Percentiles rank a stretch among this genome's conserved stretches.
Conservation (phyloP, 2,888 invertebrate genomes). For the Aphrophora alni region DNA sequence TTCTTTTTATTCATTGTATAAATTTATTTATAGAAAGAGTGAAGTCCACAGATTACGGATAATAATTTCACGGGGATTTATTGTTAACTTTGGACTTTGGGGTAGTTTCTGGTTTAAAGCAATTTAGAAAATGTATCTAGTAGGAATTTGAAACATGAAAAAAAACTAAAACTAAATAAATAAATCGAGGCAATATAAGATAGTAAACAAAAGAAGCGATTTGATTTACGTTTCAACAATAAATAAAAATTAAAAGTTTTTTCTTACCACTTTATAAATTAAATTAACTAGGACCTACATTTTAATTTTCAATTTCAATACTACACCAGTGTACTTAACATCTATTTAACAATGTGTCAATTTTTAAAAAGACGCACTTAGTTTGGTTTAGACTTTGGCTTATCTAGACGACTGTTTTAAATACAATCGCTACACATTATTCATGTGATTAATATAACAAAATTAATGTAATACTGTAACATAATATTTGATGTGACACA, state of each 20-base stretch:
- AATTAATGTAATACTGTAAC: not conserved
- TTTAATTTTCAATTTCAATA: not conserved
- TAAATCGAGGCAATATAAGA: too few species aligned
- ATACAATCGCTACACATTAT: not conserved
- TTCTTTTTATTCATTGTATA: too few species aligned
- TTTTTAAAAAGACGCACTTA: not conserved
- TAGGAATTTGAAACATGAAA: too few species aligned
- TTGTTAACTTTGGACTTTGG: too few species aligned
- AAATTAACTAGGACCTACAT: conserved; percentile 7
- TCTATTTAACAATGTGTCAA: conserved; percentile 3
- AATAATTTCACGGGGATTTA: too few species aligned
- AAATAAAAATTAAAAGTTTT: not conserved
- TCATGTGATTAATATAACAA: not conserved
- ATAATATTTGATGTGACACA: not conserved
- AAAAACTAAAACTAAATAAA: too few species aligned
- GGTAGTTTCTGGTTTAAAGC: too few species aligned
- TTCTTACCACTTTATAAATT: conserved; percentile 8
- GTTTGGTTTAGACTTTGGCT: not conserved
- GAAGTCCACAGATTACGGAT: too few species aligned
- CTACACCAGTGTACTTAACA: not conserved
- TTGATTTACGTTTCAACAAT: too few species aligned
- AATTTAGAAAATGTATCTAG: too few species aligned
- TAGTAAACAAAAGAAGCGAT: too few species aligned
- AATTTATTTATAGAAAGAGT: not conserved
- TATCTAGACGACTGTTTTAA: not conserved